These are phyloP conservation scores for Tinea semifulvella DNA, from an alignment of 2,888 invertebrate species.

Conservation along the genomic window DNA sequence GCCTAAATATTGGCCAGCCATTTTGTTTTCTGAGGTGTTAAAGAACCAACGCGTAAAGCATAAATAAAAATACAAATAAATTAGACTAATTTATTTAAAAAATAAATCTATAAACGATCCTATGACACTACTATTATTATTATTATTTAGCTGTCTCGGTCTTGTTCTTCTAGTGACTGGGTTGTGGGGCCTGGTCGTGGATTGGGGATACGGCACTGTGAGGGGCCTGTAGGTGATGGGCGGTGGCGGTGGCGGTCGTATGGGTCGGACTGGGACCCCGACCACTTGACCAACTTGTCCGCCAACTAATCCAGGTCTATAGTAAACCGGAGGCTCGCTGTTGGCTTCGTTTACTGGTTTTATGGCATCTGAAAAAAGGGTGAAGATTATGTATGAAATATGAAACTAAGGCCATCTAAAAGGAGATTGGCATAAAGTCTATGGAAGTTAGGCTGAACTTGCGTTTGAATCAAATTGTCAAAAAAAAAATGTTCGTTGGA, in stretches of 20 bases:
- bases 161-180: conserved; percentile 19
- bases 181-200: background rate
- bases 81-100: conserved; percentile 37
- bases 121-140: conserved; percentile 28
- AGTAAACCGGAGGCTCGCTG: conserved; percentile 29
- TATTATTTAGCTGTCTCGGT: conserved; percentile 27
- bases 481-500: too few species aligned
- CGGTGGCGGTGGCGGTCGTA: conserved; percentile 20
- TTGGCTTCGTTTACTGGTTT: conserved; percentile 49
- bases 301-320: conserved; percentile 42
- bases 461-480: too few species aligned
- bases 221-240: background rate
- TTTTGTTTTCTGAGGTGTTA: too few species aligned
- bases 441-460: too few species aligned
- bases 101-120: conserved; percentile 52
- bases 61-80: too few species aligned
- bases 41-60: too few species aligned
- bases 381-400: too few species aligned
- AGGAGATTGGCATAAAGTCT: too few species aligned
- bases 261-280: conserved; percentile 37
- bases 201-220: background rate
- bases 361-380: conserved; percentile 37
- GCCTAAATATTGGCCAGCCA: too few species aligned
- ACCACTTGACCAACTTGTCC: conserved; percentile 39
- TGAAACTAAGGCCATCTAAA: too few species aligned